Percentiles rank a stretch among this genome's conserved stretches.
Evolutionary conservation across 92 coral and sea anemone species (phyloP).

Genomic region (Meandrina meandrites): DNA sequence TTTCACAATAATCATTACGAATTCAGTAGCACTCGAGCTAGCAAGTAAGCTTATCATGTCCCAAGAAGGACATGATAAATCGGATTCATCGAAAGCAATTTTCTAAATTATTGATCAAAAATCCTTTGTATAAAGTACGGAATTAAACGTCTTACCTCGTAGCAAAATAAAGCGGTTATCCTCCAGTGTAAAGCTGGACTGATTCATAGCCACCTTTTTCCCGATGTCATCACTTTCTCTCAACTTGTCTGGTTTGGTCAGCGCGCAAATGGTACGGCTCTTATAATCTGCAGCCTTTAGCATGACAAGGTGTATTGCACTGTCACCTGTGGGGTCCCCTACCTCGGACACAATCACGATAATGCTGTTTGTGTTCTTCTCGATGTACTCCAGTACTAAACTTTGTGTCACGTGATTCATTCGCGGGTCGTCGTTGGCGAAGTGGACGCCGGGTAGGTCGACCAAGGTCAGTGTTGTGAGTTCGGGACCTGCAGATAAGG

Average conservation of each 20-base stretch:
- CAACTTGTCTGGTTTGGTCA: conserved; percentile 80
- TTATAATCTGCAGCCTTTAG: conserved; percentile 60
- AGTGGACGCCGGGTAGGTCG: conserved; percentile 84
- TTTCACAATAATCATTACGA: too few relatives aligned
- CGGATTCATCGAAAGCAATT: too few relatives aligned
- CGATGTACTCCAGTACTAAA: conserved; percentile 71
- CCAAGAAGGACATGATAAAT: too few relatives aligned
- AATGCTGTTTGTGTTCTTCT: conserved; percentile 75
- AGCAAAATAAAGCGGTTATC: conserved; percentile 73
- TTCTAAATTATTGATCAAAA: too few relatives aligned
- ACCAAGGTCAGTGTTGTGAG: conserved; percentile 71
- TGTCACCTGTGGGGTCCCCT: conserved; percentile 87
- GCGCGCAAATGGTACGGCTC: conserved; percentile 69
- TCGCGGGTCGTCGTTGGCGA: conserved; percentile 72
- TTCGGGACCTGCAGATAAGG: conserved; percentile 54
- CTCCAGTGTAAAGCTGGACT: conserved; percentile 72
- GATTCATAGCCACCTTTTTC: conserved; percentile 63
- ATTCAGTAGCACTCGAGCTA: too few relatives aligned
- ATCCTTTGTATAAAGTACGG: too few relatives aligned
- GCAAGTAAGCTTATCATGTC: too few relatives aligned
- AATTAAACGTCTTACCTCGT: conserved; percentile 43
- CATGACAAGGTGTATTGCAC: conserved; percentile 83
- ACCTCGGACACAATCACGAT: conserved; percentile 76
- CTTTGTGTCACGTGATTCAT: conserved; percentile 72
- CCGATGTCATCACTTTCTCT: conserved; percentile 73